phyloP scores from a whole-genome alignment of 2,888 invertebrate genomes.

The Mythimna pallens region DNA sequence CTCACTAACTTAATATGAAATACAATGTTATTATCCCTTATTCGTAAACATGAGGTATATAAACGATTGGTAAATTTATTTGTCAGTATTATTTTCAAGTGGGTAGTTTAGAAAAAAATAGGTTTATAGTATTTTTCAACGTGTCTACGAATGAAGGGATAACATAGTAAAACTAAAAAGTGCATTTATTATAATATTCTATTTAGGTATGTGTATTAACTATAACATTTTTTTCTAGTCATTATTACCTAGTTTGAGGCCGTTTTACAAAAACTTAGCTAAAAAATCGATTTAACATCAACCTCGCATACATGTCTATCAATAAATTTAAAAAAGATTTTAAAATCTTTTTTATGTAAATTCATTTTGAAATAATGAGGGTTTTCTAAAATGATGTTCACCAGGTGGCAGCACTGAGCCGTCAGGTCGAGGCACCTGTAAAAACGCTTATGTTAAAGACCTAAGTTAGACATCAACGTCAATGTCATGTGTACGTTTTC shows the following conservation, averaged over 20 bases:
- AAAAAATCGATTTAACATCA: constrained; percentile 4
- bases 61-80: not conserved
- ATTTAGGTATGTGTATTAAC: not conserved
- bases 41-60: not conserved
- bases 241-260: constrained; percentile 20
- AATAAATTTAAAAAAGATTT: not conserved
- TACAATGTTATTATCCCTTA: not conserved
- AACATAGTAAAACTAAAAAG: not conserved
- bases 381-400: too few species aligned
- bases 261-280: not conserved
- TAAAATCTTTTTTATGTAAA: not conserved
- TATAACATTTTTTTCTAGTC: constrained; percentile 2
- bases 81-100: too few species aligned
- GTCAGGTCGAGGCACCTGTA: too few species aligned
- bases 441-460: too few species aligned
- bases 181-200: not conserved
- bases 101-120: not conserved
- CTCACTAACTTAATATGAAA: constrained; percentile 21
- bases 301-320: not conserved
- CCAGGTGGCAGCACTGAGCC: too few species aligned
- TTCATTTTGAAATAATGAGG: not conserved
- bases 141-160: not conserved
- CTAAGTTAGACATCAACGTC: too few species aligned
- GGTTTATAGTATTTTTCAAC: not conserved
- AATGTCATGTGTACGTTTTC: too few species aligned